phyloP scores from a whole-genome alignment of 1,140 invertebrate species.

The Eupristina koningsbergeri region DNA sequence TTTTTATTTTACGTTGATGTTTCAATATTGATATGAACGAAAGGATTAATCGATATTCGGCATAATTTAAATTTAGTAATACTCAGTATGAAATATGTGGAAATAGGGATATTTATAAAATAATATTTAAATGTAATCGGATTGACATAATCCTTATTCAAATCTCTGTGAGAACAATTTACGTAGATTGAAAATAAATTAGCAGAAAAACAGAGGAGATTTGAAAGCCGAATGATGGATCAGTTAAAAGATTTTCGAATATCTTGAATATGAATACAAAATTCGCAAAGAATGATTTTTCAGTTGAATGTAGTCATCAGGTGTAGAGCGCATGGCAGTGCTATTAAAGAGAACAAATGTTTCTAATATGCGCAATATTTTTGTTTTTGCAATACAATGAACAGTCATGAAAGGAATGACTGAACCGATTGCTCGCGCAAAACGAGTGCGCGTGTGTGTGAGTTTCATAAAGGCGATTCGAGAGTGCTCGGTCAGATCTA shows the following conservation, averaged over 20 bases:
- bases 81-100: neutral
- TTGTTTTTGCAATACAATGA: neutral
- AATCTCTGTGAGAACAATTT: neutral
- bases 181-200: neutral
- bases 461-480: neutral
- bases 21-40: neutral
- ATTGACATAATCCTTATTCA: neutral
- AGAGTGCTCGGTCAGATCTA: neutral
- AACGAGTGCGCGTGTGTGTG: neutral
- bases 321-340: too few relatives aligned
- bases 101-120: neutral
- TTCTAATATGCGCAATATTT: neutral
- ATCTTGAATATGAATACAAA: neutral
- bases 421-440: neutral
- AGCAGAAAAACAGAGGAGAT: neutral
- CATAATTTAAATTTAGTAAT: neutral
- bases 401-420: neutral
- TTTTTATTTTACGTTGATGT: neutral
- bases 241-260: neutral
- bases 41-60: neutral
- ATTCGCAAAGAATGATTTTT: neutral
- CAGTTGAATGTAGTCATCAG: too few relatives aligned
- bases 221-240: neutral
- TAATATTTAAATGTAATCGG: conserved; percentile 2
- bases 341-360: too few relatives aligned